Percentiles rank a stretch among this genome's conserved stretches.
Conservation (phyloP, 2,113 vertebrate genomes). For the Pholis gunnellus region DNA sequence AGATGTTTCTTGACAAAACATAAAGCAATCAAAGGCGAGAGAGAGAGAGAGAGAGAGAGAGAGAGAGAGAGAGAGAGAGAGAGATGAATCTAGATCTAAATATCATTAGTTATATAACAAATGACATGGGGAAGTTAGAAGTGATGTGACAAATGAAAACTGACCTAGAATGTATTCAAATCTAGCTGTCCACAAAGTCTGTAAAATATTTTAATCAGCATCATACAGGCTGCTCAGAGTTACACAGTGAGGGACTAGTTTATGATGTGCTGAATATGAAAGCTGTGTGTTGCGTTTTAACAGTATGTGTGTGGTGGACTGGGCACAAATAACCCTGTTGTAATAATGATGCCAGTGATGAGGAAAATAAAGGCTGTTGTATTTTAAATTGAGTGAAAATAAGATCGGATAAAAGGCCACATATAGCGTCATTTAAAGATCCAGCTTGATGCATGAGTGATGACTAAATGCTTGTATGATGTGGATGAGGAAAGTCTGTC, state of each 20-base stretch:
- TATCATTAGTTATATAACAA: conserved; percentile 34
- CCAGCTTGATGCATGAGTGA: not conserved
- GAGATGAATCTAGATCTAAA: not conserved
- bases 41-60: not conserved
- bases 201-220: not conserved
- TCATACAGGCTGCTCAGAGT: not conserved
- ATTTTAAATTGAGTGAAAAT: not conserved
- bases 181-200: not conserved
- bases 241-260: not conserved
- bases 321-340: not conserved
- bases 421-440: not conserved
- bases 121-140: not conserved
- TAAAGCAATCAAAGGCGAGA: not conserved
- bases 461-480: not conserved
- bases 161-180: conserved; percentile 5
- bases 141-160: conserved; percentile 13
- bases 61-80: not conserved
- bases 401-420: not conserved
- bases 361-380: not conserved
- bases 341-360: not conserved
- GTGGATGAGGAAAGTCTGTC: not conserved
- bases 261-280: not conserved
- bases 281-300: not conserved
- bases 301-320: not conserved
- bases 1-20: conserved; percentile 7